Percentiles rank a stretch among this genome's conserved stretches.
phyloP scores from a whole-genome alignment of 2,797 vertebrate species.

The Molossus molossus region DNA sequence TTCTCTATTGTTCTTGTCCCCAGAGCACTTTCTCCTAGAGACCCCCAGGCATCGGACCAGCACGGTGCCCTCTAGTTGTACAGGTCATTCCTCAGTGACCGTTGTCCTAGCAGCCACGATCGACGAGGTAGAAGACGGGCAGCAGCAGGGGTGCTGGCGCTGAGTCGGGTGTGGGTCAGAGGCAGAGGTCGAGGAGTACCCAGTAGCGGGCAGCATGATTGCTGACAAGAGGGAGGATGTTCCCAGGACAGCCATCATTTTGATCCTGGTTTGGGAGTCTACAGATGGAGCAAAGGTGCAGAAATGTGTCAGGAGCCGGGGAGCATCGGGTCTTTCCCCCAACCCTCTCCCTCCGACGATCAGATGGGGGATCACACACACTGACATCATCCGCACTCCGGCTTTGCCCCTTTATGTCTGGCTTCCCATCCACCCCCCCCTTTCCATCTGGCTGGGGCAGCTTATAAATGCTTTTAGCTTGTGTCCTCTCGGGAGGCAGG shows the following conservation, averaged over 20 bases:
- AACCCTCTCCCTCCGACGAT: not conserved
- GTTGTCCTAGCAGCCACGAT: not conserved
- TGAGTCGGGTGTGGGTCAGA: not conserved
- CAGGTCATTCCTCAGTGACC: not conserved
- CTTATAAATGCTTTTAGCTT: conserved; percentile 67
- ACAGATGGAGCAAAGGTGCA: not conserved
- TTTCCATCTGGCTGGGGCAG: not conserved
- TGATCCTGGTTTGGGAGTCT: not conserved
- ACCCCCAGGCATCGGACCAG: not conserved
- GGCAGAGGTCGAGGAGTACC: not conserved
- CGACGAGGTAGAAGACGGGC: not conserved
- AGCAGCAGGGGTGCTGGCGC: not conserved
- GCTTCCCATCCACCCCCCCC: not conserved
- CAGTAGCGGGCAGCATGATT: accelerated
- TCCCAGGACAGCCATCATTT: accelerated
- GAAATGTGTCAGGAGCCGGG: not conserved
- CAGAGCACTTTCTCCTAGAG: not conserved
- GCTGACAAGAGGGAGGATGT: not conserved
- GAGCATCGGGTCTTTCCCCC: not conserved
- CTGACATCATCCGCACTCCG: accelerated
- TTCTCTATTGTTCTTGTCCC: not conserved
- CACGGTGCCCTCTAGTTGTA: not conserved
- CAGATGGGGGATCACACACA: not conserved
- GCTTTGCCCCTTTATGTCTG: not conserved
- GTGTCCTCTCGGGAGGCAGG: conserved; percentile 72